Conservation (phyloP, 2,113 vertebrate genomes). For the Hippolais icterina region DNA sequence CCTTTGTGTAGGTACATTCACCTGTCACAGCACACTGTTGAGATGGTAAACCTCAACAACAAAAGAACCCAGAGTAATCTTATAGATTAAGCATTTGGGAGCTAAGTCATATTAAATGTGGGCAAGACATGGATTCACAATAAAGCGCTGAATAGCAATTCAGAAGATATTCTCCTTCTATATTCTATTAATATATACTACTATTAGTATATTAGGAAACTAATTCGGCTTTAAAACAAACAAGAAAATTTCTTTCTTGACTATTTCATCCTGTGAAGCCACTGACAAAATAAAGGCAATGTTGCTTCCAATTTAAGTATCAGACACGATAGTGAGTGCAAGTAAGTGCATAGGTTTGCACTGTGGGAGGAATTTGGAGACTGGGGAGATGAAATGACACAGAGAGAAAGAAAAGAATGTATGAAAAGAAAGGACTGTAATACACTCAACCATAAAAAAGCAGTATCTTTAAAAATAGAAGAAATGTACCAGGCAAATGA, state of each 20-base stretch:
- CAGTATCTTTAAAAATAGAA: not conserved
- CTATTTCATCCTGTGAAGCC: not conserved
- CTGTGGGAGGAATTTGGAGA: not conserved
- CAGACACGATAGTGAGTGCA: not conserved
- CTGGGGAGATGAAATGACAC: not conserved
- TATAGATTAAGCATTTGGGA: not conserved
- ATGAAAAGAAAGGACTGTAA: not conserved
- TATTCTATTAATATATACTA: too few relatives aligned
- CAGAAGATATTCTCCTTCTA: not conserved
- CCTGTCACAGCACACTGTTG: not conserved
- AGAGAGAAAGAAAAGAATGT: not conserved
- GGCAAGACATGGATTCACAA: not conserved
- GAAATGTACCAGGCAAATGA: not conserved
- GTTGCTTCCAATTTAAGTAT: not conserved
- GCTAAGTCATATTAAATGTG: not conserved
- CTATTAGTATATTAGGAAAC: not conserved
- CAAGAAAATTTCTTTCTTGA: not conserved
- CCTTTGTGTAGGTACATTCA: accelerated
- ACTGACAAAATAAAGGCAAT: not conserved
- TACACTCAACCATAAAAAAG: not conserved
- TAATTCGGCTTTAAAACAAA: not conserved
- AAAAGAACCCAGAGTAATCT: not conserved
- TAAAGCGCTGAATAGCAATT: not conserved
- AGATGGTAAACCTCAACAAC: not conserved
- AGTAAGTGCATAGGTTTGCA: not conserved